phyloP scores from a whole-genome alignment of 1,140 invertebrate species.

The Drosophila tristis region DNA sequence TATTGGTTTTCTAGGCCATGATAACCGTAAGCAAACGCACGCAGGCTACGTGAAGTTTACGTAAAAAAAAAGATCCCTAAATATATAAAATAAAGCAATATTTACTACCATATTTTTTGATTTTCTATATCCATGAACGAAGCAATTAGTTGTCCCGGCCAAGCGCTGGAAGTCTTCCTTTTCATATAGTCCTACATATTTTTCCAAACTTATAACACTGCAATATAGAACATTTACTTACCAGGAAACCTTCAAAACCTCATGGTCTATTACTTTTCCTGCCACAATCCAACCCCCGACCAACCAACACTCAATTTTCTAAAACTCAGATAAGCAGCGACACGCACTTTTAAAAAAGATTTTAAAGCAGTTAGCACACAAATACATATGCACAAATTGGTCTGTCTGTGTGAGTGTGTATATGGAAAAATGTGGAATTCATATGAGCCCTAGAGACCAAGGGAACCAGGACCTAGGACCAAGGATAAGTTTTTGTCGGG shows the following conservation, averaged over 20 bases:
- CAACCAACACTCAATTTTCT: slow-evolving; percentile 55
- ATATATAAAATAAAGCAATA: background rate
- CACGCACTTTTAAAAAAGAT: slow-evolving; percentile 70
- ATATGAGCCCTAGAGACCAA: slow-evolving; percentile 50
- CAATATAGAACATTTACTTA: background rate
- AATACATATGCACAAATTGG: slow-evolving; percentile 39
- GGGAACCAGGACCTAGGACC: slow-evolving; percentile 22
- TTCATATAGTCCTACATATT: no score
- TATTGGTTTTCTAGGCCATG: no score
- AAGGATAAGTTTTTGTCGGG: slow-evolving; percentile 43
- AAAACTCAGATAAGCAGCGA: slow-evolving; percentile 63
- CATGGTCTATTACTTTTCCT: no score
- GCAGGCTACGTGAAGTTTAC: no score
- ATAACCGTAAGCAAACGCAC: no score
- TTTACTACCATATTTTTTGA: no score
- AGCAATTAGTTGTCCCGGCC: no score
- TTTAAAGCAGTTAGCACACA: slow-evolving; percentile 57
- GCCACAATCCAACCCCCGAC: background rate
- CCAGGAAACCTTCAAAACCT: background rate
- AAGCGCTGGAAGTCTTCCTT: no score
- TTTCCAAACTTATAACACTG: no score
- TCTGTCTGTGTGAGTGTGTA: background rate
- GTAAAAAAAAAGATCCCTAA: background rate
- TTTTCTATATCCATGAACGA: no score
- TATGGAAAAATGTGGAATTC: slow-evolving; percentile 39